phyloP scores from a whole-genome alignment of 2,113 vertebrate genomes.

The Aldabrachelys gigantea region DNA sequence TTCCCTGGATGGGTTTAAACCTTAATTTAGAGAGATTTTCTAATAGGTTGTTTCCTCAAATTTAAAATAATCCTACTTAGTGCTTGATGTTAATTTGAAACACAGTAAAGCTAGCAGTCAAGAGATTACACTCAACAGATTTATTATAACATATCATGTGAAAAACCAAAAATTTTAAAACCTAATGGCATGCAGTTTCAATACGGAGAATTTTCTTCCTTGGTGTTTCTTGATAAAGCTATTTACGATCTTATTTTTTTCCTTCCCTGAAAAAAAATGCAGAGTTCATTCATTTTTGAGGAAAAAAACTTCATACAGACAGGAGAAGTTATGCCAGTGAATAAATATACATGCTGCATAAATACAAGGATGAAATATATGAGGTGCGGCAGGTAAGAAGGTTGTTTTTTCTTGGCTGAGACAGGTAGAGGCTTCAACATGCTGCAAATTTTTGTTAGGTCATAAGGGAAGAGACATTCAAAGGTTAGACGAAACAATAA shows the following conservation, averaged over 20 bases:
- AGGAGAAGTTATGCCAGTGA: not conserved
- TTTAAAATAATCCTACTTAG: not conserved
- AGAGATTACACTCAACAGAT: rapidly evolving
- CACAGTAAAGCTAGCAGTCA: rapidly evolving
- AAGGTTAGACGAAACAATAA: rapidly evolving
- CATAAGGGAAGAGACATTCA: not conserved
- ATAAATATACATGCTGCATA: rapidly evolving
- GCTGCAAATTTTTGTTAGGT: rapidly evolving
- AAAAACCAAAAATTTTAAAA: rapidly evolving
- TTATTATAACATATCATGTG: rapidly evolving
- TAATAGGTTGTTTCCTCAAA: not conserved
- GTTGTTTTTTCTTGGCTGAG: not conserved
- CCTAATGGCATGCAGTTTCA: rapidly evolving
- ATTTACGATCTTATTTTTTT: not conserved
- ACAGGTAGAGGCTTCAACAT: rapidly evolving
- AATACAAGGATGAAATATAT: rapidly evolving
- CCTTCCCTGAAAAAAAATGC: not conserved
- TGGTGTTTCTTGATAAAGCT: rapidly evolving
- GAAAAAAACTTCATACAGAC: not conserved
- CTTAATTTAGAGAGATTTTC: not conserved
- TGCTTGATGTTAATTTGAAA: not conserved
- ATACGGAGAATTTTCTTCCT: not conserved
- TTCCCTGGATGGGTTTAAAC: not conserved
- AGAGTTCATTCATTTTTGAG: not conserved
- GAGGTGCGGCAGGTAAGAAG: not conserved